Percentiles rank a stretch among this genome's conserved stretches.
Evolutionary conservation across 2,113 vertebrate genomes (phyloP).

Genomic region (Planiliza haematocheilus): DNA sequence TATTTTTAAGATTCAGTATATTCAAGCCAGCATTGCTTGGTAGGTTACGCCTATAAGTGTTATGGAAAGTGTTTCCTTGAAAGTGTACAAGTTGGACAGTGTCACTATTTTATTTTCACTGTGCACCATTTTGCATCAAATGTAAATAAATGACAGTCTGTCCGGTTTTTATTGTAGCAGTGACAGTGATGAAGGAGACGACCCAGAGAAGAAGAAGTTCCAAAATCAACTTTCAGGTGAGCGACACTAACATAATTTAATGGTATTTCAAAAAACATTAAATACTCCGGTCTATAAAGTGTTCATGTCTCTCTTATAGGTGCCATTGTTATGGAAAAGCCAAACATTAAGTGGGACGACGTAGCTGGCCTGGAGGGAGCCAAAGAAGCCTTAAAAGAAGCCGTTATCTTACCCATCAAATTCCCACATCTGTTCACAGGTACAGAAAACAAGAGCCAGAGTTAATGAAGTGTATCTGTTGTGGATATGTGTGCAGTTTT

Average conservation of each 20-base stretch:
- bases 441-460: conserved; percentile 3
- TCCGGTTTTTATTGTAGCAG: conserved; percentile 77
- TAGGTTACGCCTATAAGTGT: too few species aligned
- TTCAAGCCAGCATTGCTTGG: too few species aligned
- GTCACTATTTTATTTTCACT: too few species aligned
- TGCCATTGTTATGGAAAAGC: conserved; percentile 97
- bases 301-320: conserved; percentile 74
- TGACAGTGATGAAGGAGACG: conserved; percentile 92
- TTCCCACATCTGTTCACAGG: conserved; percentile 97
- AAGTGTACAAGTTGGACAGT: too few species aligned
- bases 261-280: neutral
- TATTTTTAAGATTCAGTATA: too few species aligned
- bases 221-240: conserved; percentile 96
- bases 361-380: conserved; percentile 95
- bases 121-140: too few species aligned
- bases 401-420: conserved; percentile 96
- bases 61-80: too few species aligned
- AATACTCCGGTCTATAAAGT: neutral
- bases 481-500: conserved; percentile 84
- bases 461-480: too few species aligned
- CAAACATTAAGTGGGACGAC: conserved; percentile 94
- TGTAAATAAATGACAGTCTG: neutral
- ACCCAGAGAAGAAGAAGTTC: conserved; percentile 94
- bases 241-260: neutral
- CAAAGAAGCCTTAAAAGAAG: conserved; percentile 97